phyloP scores from a whole-genome alignment of 2,797 vertebrate genomes.

The Sebastes itinus region DNA sequence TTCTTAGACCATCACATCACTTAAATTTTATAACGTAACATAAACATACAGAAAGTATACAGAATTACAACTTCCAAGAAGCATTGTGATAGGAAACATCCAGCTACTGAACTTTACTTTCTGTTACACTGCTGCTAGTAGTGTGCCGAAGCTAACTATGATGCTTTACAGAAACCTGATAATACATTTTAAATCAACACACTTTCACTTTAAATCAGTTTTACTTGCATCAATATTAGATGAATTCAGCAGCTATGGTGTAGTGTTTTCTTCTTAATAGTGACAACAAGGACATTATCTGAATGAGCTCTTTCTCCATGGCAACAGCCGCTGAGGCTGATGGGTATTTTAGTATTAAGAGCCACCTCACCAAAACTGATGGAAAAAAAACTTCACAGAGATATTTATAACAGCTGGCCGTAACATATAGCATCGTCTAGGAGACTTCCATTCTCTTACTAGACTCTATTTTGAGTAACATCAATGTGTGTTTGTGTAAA shows the following conservation, averaged over 20 bases:
- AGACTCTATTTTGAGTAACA: not conserved
- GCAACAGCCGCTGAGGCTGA: conserved; percentile 6
- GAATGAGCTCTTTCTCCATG: conserved; percentile 4
- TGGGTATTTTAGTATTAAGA: not conserved
- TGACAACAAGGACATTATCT: not conserved
- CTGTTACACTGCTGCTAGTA: not conserved
- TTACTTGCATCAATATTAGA: not conserved
- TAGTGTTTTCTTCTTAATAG: not conserved
- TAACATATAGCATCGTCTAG: not conserved
- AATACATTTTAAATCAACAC: not conserved
- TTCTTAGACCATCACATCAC: not conserved
- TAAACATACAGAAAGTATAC: not conserved
- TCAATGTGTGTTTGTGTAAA: not conserved
- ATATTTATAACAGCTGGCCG: not conserved
- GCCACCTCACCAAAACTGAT: not conserved
- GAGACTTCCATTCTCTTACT: not conserved
- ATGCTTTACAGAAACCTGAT: not conserved
- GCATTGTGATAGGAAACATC: not conserved
- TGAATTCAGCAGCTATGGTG: not conserved
- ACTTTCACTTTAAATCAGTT: not conserved
- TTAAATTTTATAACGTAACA: not conserved
- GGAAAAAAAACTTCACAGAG: not conserved
- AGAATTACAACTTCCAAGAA: not conserved
- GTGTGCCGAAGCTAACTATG: not conserved
- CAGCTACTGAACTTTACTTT: no score